phyloP scores from a whole-genome alignment of 2,113 vertebrate species.

The Charina bottae region DNA sequence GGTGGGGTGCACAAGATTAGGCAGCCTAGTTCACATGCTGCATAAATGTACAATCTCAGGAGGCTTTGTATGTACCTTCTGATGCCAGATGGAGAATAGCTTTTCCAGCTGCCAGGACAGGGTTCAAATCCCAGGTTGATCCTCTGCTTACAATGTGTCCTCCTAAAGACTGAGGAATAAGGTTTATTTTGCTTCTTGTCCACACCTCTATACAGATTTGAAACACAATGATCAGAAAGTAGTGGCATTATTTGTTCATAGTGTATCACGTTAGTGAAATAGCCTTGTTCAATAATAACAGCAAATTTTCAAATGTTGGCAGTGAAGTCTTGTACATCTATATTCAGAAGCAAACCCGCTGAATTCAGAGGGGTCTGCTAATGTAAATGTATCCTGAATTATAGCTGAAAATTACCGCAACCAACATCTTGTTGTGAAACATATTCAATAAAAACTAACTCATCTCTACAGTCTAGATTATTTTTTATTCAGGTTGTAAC shows the following conservation, averaged over 20 bases:
- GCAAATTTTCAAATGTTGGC: neutral
- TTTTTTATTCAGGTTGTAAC: neutral
- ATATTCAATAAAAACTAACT: neutral
- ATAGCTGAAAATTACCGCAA: neutral
- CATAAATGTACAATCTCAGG: slow-evolving; percentile 1
- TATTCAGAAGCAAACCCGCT: neutral
- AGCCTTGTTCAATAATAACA: neutral
- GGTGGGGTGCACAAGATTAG: neutral
- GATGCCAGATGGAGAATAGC: slow-evolving; percentile 75
- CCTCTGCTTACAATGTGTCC: slow-evolving; percentile 79
- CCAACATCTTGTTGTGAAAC: neutral
- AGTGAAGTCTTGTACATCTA: neutral
- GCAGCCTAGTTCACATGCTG: neutral
- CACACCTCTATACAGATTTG: neutral
- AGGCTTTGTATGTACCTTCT: slow-evolving; percentile 64
- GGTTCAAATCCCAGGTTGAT: slow-evolving; percentile 83
- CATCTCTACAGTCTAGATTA: neutral
- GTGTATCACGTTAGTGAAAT: neutral
- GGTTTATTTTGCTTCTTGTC: neutral
- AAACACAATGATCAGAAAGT: neutral
- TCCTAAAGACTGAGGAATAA: slow-evolving; percentile 78
- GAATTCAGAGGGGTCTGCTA: neutral
- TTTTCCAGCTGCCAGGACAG: slow-evolving; percentile 79
- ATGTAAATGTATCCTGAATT: neutral
- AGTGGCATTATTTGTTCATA: neutral